phyloP scores from a whole-genome alignment of 2,888 invertebrate species.

The Chrysodeixis includens region DNA sequence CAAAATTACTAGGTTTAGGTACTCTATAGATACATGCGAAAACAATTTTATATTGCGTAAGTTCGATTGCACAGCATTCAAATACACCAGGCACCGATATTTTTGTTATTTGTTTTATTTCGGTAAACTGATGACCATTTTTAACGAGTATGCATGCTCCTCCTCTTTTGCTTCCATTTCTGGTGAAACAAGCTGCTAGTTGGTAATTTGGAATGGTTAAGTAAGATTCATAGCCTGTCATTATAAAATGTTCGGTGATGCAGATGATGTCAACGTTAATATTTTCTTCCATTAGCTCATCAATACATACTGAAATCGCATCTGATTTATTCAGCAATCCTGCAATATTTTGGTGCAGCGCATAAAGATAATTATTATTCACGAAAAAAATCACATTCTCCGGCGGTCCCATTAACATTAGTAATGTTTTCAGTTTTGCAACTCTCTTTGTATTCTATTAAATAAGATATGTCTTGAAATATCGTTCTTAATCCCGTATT shows the following conservation, averaged over 20 bases:
- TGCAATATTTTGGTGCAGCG: neutral
- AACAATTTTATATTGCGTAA: neutral
- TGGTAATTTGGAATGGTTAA: conserved; percentile 1
- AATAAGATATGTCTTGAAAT: no score
- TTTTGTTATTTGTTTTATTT: neutral
- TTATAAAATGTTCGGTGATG: conserved; percentile 14
- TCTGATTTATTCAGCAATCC: conserved; percentile 8
- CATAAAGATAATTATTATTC: no score
- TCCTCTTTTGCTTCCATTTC: neutral
- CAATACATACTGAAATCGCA: neutral
- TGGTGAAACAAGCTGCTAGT: conserved; percentile 2
- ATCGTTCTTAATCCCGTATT: no score
- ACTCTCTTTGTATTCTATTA: no score
- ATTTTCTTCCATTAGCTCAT: neutral
- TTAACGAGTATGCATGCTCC: conserved; percentile 12
- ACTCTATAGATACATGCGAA: conserved; percentile 11
- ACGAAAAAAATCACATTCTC: no score
- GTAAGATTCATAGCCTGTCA: conserved; percentile 6
- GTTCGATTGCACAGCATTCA: conserved; percentile 11
- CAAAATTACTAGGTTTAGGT: neutral
- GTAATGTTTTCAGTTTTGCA: no score
- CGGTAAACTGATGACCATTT: neutral
- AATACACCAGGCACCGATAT: neutral
- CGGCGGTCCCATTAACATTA: no score
- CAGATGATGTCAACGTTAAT: conserved; percentile 4